A percentile compares a stretch with the other conserved stretches of the same genome.
These are phyloP conservation scores for Scaeva pyrastri DNA, from an alignment of 2,888 invertebrate genomes.

Conservation along the genomic window DNA sequence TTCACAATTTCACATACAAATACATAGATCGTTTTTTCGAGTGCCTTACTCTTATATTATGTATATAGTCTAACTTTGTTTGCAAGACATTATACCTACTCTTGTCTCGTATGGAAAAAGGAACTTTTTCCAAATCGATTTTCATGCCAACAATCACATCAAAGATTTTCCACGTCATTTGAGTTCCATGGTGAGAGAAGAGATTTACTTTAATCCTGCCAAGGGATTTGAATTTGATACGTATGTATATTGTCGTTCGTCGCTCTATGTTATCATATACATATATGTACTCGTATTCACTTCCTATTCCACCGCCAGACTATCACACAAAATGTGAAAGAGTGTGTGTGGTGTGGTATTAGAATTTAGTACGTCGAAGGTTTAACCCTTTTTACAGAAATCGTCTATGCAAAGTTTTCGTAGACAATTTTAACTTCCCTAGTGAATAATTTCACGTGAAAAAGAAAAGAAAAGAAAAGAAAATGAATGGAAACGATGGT, in stretches of 20 bases:
- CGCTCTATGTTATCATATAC: neutral
- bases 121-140: slow-evolving; percentile 39
- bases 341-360: neutral
- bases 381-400: slow-evolving; percentile 13
- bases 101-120: neutral
- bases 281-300: neutral
- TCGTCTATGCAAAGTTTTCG: slow-evolving; percentile 17
- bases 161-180: slow-evolving; percentile 44
- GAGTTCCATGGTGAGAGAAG: slow-evolving; percentile 38
- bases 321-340: neutral
- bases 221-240: slow-evolving; percentile 46
- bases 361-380: slow-evolving; percentile 15
- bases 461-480: neutral
- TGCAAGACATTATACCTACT: neutral
- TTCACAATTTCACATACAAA: neutral
- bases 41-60: slow-evolving; percentile 3
- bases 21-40: slow-evolving; percentile 25
- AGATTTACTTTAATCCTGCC: slow-evolving; percentile 34
- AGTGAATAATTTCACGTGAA: slow-evolving; percentile 20
- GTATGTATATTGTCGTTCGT: neutral
- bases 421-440: slow-evolving; percentile 28
- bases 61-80: slow-evolving; percentile 18
- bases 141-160: slow-evolving; percentile 49
- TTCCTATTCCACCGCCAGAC: neutral
- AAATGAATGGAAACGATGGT: neutral